phyloP scores from a whole-genome alignment of 2,888 invertebrate species.

The Terebella lapidaria region DNA sequence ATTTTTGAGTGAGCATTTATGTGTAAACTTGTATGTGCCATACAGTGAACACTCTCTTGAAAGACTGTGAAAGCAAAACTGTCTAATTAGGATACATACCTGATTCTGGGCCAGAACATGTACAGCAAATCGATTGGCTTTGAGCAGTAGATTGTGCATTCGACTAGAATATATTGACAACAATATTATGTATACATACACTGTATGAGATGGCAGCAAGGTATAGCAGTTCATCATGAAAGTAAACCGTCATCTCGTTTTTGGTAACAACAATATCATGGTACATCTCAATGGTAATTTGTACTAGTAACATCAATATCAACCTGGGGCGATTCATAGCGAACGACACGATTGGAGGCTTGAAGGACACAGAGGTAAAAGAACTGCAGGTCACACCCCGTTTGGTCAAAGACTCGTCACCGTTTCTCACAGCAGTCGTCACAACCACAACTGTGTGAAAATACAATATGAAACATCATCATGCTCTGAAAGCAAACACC shows the following conservation, averaged over 20 bases:
- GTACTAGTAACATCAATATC: too few relatives aligned
- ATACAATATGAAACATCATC: background rate
- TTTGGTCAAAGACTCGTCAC: conserved; percentile 33
- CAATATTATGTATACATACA: too few relatives aligned
- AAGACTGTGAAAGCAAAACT: too few relatives aligned
- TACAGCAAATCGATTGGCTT: conserved; percentile 42
- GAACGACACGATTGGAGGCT: conserved; percentile 45
- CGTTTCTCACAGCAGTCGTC: conserved; percentile 34
- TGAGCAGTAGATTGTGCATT: conserved; percentile 37
- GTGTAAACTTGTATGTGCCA: too few relatives aligned
- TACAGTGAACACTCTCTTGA: too few relatives aligned
- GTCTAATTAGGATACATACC: too few relatives aligned
- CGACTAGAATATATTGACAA: conserved; percentile 29
- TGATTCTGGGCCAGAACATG: conserved; percentile 44
- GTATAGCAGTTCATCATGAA: too few relatives aligned
- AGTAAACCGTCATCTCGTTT: too few relatives aligned
- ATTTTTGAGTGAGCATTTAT: too few relatives aligned
- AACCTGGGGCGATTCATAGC: conserved; percentile 46
- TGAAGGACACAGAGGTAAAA: conserved; percentile 44
- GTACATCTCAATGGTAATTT: too few relatives aligned
- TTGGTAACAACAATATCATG: too few relatives aligned
- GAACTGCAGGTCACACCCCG: conserved; percentile 49
- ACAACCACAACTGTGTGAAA: conserved; percentile 42
- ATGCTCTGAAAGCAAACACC: background rate
- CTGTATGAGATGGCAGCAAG: too few relatives aligned